Evolutionary conservation across 64 coral and sea anemone species (phyloP).

Genomic region (Pocillopora verrucosa): DNA sequence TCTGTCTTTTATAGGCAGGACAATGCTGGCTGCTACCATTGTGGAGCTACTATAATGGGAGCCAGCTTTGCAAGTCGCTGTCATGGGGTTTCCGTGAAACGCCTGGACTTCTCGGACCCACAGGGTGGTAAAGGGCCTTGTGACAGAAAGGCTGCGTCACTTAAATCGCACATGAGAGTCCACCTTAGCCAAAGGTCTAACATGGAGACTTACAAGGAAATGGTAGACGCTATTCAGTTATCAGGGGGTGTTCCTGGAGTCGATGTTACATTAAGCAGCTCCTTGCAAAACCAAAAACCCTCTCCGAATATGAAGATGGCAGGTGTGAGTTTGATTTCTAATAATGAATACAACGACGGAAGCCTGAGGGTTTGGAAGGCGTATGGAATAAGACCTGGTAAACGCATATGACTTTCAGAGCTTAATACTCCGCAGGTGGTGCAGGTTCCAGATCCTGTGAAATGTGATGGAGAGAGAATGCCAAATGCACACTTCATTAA

Average conservation of each 20-base stretch:
- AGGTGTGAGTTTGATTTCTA: conserved; percentile 42
- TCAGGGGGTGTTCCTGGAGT: conserved; percentile 35
- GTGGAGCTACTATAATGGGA: conserved; percentile 14
- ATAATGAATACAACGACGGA: conserved; percentile 30
- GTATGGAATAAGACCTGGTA: conserved; percentile 36
- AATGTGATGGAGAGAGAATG: background rate
- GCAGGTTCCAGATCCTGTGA: background rate
- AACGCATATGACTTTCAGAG: conserved; percentile 3
- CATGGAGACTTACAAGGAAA: conserved; percentile 26
- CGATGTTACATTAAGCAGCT: background rate
- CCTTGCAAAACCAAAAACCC: background rate
- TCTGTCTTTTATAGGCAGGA: conserved; percentile 38
- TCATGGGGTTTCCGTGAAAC: conserved; percentile 22
- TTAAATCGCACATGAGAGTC: conserved; percentile 27
- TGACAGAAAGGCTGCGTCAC: conserved; percentile 33
- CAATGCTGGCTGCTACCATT: conserved; percentile 66
- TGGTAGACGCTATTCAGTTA: conserved; percentile 38
- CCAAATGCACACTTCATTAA: conserved; percentile 9
- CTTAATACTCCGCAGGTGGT: conserved; percentile 9
- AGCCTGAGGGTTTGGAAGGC: conserved; percentile 29
- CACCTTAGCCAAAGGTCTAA: conserved; percentile 27
- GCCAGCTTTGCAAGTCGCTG: background rate
- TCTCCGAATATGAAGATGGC: conserved; percentile 12
- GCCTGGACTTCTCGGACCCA: conserved; percentile 49
- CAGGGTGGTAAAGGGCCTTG: conserved; percentile 37